These are phyloP conservation scores for Scatophagus argus DNA, from an alignment of 2,113 vertebrate genomes.

Conservation along the genomic window DNA sequence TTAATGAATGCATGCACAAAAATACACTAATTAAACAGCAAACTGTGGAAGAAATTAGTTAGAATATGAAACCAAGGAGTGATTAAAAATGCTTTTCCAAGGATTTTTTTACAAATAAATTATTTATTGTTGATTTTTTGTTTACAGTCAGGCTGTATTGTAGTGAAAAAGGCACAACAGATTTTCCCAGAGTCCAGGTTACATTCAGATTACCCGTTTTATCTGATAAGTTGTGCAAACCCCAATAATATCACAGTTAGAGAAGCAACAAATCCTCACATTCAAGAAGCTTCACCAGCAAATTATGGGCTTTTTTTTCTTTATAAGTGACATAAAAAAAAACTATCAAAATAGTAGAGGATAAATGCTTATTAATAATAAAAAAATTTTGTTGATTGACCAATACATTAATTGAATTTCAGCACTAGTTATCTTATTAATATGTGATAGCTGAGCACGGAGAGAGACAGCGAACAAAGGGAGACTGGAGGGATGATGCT, in stretches of 20 bases:
- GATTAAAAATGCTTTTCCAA: neutral
- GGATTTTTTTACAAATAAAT: neutral
- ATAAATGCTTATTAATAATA: too few relatives aligned
- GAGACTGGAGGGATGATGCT: neutral
- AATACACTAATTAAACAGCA: neutral
- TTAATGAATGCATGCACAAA: neutral
- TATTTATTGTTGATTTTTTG: neutral
- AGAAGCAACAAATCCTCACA: neutral
- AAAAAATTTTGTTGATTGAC: neutral
- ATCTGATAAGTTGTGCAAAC: neutral
- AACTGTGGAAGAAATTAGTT: neutral
- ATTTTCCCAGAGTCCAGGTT: neutral
- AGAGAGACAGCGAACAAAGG: neutral
- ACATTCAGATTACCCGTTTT: neutral
- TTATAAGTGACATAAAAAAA: neutral
- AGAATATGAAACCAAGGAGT: neutral
- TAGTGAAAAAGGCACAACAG: neutral
- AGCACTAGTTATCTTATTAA: neutral
- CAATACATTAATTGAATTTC: neutral
- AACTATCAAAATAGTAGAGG: neutral
- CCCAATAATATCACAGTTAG: neutral
- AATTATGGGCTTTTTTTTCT: neutral
- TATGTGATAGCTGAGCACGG: neutral
- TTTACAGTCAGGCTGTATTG: neutral
- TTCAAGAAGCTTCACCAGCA: neutral